Evolutionary conservation across 2,113 vertebrate genomes (phyloP), one percentile per base, ranked within the genome.

Genomic region (Columba janthina): DNA sequence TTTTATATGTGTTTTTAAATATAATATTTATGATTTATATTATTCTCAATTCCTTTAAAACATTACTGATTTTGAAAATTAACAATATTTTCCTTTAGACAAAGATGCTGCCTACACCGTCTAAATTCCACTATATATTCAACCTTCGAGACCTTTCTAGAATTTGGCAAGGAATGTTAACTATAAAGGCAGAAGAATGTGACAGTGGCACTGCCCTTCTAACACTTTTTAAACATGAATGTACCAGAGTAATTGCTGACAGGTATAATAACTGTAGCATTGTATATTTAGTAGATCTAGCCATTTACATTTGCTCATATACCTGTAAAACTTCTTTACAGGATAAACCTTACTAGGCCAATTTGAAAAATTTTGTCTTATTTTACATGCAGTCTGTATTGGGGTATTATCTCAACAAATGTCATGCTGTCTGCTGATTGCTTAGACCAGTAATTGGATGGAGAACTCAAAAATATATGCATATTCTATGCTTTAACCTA

Each of bases 81-180:
- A n/a, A 54, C 15, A 44, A 88, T 76, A 34, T 51, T 60, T 92
- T 86, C 60, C 53, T 96, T 76, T 77, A 98, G 98, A 53, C 88
- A 40, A 98, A 98, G 92, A 98, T 98, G 98, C 95, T 98, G 46
- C 98, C 98, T 38, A 98, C 98, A 24, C 98, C 98, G 79, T 98
- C 98, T 71, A 98, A 98, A 95, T 98, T 98, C 58, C 98, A 98
- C 89, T 98, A 98, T 38, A 98, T 98, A 93, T 98, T 98, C 92
- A 98, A 98, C 90, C 97, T 98, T 80, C 94, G 98, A 88, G 98
- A 98, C 62, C 98, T 98, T 74, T 98, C 98, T 81, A 97, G 98
- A 96, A 98, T 98, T 92, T 98, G 98, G 98, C 98, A 98, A 97
- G 98, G 98, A 92, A 98, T 98, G 98, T 80, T 98, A 90, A 94